Evolutionary conservation across 2,888 invertebrate genomes (phyloP).

Genomic region (Boloria euphrosyne): DNA sequence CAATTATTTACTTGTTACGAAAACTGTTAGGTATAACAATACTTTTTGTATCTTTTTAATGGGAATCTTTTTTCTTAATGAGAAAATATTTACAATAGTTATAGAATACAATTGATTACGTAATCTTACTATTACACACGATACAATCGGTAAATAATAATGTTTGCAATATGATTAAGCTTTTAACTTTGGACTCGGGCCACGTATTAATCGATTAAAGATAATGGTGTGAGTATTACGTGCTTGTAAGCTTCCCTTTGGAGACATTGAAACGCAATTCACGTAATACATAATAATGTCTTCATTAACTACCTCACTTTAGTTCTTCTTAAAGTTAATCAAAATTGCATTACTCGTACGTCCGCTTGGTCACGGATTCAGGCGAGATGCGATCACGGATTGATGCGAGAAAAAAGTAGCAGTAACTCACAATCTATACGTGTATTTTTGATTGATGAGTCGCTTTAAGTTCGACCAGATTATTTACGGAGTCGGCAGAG

Average conservation of each 20-base stretch:
- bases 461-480: conserved; percentile 29
- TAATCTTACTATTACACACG: not conserved
- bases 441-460: conserved; percentile 64
- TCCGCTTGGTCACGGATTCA: conserved; percentile 65
- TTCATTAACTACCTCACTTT: conserved; percentile 61
- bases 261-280: conserved; percentile 42
- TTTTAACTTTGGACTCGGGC: not conserved
- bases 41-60: conserved; percentile 38
- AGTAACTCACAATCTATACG: conserved; percentile 53
- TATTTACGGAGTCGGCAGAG: conserved; percentile 29
- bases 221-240: conserved; percentile 1
- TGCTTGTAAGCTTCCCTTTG: conserved; percentile 22
- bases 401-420: conserved; percentile 54
- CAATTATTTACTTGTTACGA: conserved; percentile 69
- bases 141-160: not conserved
- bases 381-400: conserved; percentile 41
- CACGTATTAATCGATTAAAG: not conserved
- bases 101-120: conserved; percentile 14
- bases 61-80: conserved; percentile 21
- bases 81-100: conserved; percentile 22
- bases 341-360: conserved; percentile 72
- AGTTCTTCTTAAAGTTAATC: conserved; percentile 65
- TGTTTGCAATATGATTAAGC: not conserved
- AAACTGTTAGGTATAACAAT: conserved; percentile 52
- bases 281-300: conserved; percentile 60